Percentiles rank a stretch among this genome's conserved stretches.
These are phyloP conservation scores for Sycobia sp. DNA, from an alignment of 1,140 invertebrate species.

Conservation along the genomic window DNA sequence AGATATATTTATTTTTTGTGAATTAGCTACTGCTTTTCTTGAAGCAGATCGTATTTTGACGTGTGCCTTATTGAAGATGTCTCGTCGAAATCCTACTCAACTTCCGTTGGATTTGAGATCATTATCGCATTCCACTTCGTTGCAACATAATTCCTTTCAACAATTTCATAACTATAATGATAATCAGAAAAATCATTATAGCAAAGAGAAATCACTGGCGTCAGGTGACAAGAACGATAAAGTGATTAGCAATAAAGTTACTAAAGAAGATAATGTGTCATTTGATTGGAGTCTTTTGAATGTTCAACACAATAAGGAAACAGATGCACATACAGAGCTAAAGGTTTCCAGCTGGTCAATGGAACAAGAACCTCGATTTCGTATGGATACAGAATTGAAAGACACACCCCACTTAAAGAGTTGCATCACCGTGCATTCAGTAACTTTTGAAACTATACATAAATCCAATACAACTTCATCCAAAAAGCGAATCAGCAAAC, in stretches of 20 bases:
- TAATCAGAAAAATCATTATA: neutral
- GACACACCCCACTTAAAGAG: constrained; percentile 39
- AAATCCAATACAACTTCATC: neutral
- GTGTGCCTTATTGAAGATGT: constrained; percentile 59
- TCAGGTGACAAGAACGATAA: constrained; percentile 36
- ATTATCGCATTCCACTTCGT: constrained; percentile 49
- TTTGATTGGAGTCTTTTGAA: constrained; percentile 48
- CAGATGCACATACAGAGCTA: constrained; percentile 42
- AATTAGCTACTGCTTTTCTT: constrained; percentile 71
- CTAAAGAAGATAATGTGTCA: constrained; percentile 38
- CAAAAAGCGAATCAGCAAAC: constrained; percentile 40
- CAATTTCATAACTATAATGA: too few species aligned
- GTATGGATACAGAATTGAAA: constrained; percentile 50
- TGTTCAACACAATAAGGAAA: constrained; percentile 46
- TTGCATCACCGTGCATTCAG: constrained; percentile 29
- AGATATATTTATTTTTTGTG: constrained; percentile 45
- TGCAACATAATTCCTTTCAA: constrained; percentile 16
- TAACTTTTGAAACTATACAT: constrained; percentile 7
- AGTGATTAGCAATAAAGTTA: constrained; percentile 35
- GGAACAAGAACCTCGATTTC: constrained; percentile 52
- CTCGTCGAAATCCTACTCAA: constrained; percentile 60
- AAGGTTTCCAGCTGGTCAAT: constrained; percentile 50
- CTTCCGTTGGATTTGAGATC: constrained; percentile 68
- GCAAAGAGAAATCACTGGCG: constrained; percentile 35
- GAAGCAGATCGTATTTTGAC: constrained; percentile 76